phyloP scores from a whole-genome alignment of 2,113 vertebrate genomes.

The Burhinus oedicnemus region DNA sequence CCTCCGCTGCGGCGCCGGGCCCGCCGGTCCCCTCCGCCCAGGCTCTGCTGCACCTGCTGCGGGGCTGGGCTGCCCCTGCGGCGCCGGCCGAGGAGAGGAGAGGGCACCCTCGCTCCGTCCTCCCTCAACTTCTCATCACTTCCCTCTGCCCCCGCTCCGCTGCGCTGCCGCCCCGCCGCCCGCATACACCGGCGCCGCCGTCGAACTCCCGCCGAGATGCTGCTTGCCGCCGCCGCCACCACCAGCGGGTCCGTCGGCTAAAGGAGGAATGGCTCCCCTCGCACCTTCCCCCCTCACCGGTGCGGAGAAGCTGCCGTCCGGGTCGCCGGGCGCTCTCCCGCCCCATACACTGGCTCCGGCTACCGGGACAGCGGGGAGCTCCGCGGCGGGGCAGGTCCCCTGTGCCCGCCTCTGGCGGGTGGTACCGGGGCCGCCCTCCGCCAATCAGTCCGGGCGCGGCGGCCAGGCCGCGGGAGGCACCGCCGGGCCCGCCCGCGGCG shows the following conservation, averaged over 20 bases:
- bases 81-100: not conserved
- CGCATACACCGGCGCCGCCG: conserved; percentile 1
- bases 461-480: not conserved
- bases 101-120: conserved; percentile 4
- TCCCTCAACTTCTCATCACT: conserved; percentile 61
- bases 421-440: not conserved
- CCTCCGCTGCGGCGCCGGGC: conserved; percentile 8
- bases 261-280: not conserved
- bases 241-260: too few relatives aligned
- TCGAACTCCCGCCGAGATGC: not conserved
- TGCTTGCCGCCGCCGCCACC: too few relatives aligned
- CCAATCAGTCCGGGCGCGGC: not conserved
- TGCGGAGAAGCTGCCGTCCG: not conserved
- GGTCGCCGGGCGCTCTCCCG: not conserved
- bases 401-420: conserved; percentile 44
- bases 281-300: not conserved
- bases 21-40: not conserved
- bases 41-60: conserved; percentile 32
- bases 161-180: not conserved
- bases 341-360: too few relatives aligned
- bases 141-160: not conserved
- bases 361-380: too few relatives aligned
- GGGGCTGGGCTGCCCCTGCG: conserved; percentile 7
- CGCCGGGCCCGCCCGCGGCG: too few relatives aligned
- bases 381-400: not conserved